These are phyloP conservation scores for Brachionus manjavacas DNA, from an alignment of 1,140 invertebrate species.

Conservation along the genomic window DNA sequence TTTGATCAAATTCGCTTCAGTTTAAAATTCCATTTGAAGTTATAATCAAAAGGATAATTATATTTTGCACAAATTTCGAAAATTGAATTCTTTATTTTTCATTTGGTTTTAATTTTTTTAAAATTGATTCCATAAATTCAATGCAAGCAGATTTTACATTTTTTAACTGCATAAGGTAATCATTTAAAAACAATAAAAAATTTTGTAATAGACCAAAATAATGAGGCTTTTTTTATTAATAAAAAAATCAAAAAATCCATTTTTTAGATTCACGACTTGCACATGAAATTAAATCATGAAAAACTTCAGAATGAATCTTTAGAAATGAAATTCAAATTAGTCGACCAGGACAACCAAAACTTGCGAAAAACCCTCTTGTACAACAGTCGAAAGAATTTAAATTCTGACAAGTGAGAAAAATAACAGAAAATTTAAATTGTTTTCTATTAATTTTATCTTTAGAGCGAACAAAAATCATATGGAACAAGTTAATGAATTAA, in stretches of 20 bases:
- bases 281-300: slow-evolving; percentile 26
- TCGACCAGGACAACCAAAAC: slow-evolving; percentile 30
- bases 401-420: background rate
- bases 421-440: background rate
- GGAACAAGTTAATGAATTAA: slow-evolving; percentile 16
- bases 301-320: slow-evolving; percentile 24
- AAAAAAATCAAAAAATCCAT: background rate
- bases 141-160: too few relatives aligned
- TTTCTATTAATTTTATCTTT: background rate
- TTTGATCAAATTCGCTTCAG: too few relatives aligned
- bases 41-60: too few relatives aligned
- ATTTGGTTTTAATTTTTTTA: too few relatives aligned
- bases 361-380: background rate
- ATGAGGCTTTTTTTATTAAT: too few relatives aligned
- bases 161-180: too few relatives aligned
- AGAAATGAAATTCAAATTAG: slow-evolving; percentile 29
- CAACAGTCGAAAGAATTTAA: background rate
- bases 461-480: background rate
- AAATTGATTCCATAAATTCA: too few relatives aligned
- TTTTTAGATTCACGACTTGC: slow-evolving; percentile 7
- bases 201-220: too few relatives aligned
- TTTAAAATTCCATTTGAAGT: too few relatives aligned
- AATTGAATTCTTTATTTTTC: too few relatives aligned
- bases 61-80: too few relatives aligned
- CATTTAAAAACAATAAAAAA: too few relatives aligned